Conservation (phyloP, 37 sponge, comb jelly and placozoan species). For the Axinella damicornis region DNA sequence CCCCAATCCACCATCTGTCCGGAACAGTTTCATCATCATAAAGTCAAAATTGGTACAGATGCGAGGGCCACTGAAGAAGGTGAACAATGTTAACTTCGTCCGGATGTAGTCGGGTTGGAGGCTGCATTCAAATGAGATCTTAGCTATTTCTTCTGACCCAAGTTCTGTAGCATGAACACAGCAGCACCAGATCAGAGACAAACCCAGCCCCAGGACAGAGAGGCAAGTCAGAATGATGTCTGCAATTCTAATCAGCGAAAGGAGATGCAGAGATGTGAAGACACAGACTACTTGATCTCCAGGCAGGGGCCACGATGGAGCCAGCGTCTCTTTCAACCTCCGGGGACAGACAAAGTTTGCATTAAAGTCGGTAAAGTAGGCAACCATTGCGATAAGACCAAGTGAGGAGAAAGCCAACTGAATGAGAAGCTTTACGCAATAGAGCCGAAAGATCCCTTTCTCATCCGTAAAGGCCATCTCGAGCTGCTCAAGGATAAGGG, state of each 20-base stretch:
- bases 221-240: conserved; percentile 59
- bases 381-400: conserved; percentile 10
- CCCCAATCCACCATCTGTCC: conserved; percentile 63
- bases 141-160: conserved; percentile 35
- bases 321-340: not conserved
- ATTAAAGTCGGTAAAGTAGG: conserved; percentile 51
- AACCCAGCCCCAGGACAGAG: conserved; percentile 21
- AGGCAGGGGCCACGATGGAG: conserved; percentile 36
- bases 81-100: conserved; percentile 5
- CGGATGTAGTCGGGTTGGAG: conserved; percentile 34
- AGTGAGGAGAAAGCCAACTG: conserved; percentile 28
- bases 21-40: conserved; percentile 52
- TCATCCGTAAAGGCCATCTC: conserved; percentile 29
- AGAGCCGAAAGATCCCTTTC: conserved; percentile 49
- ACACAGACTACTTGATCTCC: conserved; percentile 40
- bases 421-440: conserved; percentile 31
- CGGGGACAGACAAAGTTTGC: conserved; percentile 59
- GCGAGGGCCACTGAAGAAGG: conserved; percentile 12
- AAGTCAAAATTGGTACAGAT: conserved; percentile 63
- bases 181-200: conserved; percentile 66
- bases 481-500: conserved; percentile 38
- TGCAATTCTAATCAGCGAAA: conserved; percentile 42
- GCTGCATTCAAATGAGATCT: conserved; percentile 48
- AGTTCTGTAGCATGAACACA: conserved; percentile 49
- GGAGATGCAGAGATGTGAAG: conserved; percentile 65